Evolutionary conservation across 2,113 vertebrate genomes (phyloP), one percentile per base, ranked within the genome.

Genomic region (Myodes glareolus): DNA sequence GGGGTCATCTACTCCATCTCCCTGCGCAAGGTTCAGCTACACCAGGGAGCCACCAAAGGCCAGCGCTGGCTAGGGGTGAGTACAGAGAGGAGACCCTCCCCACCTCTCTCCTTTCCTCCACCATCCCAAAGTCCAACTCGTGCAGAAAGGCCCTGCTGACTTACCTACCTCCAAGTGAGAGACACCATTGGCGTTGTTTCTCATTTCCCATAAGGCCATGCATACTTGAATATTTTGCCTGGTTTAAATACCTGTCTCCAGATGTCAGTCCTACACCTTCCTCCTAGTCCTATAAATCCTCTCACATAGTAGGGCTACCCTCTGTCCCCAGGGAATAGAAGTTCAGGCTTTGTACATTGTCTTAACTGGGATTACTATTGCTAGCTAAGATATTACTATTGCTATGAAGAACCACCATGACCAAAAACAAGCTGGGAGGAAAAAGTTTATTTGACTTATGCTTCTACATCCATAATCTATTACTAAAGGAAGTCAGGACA

Each of bases 1-100:
- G 99, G 99, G 0, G 99, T 99, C 75, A 98, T 99, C 98, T 99
- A 99, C 98, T 99, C 99, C 98, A 99, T 99, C 98, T 99, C 99
- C 1, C 99, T 99, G 92, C 99, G 99, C 72, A 99, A 99, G 97
- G 99, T 99, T 96, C 99, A 99, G 98, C 98, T 99, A 55, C 99
- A 99, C 96, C 99, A 99, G 94, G 99, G 99, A 0, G 98, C 99
- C 98, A 99, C 98, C 98, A 99, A 99, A 98, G 99, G 99, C 55
- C 99, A 99, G 98, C 99, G 99, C 42, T 99, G 99, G 99, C 99
- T 99, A n/a, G 99, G 99, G 97, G 99, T 99, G 94, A 99, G 99
- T 97, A 67, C 0, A 6, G 72, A 61, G 10, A 33, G 65, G 63
- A 27, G 31, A 27, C 4, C 33, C 76, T 47, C 13, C 45, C 80